Base-by-base conservation (phyloP, 1,140 invertebrate species). In the Pteromalus puparum region DNA sequence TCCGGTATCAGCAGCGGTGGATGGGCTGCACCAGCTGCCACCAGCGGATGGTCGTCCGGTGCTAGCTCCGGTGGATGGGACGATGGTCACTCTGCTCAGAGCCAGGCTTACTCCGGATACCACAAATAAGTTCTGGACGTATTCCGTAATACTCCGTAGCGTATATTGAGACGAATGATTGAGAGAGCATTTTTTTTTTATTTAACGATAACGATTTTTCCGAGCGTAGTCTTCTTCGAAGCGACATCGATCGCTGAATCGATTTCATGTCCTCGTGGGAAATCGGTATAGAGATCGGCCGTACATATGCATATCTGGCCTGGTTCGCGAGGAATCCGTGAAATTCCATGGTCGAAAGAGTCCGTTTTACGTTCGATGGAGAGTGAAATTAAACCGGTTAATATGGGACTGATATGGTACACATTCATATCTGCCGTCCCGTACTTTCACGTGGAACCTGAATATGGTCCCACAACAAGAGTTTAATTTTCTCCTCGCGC, bases 21-120 rank as follows among this genome's bases (percentile, higher is more conserved):
- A 9, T 76, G 73, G 9, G 46, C 65, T 2, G 68, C 30, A 13
- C 46, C 73, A 2, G n/a, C 78, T 0, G 48, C 34, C 15, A 18
- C 85, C 0, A 81, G 77, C 30, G 77, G 80, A 34, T 91, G 92
- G 77, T 93, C 91, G 90, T 90, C 91, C 30, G 91, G 90, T 24
- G 90, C 89, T 70, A 89, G 88, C 73, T 85, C 88, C 30, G 65
- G 87, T 10, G 85, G 86, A 24, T 91, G 90, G 90, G 91, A 92
- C 28, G 90, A 90, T n/a, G 84, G 87, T 72, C 88, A 89, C 68
- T 73, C 72, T 76, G 86, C 88, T 12, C 90, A 91, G 73, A 88
- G 85, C 84, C 90, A 91, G 61, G 91, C 89, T n/a, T 91, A 88
- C 67, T 88, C 88, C 0, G 89, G 90, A 74, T 91, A 92, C 38